These are phyloP conservation scores for Arbacia lixula DNA, from an alignment of 53 echinoderm and acorn worm species.

Conservation along the genomic window DNA sequence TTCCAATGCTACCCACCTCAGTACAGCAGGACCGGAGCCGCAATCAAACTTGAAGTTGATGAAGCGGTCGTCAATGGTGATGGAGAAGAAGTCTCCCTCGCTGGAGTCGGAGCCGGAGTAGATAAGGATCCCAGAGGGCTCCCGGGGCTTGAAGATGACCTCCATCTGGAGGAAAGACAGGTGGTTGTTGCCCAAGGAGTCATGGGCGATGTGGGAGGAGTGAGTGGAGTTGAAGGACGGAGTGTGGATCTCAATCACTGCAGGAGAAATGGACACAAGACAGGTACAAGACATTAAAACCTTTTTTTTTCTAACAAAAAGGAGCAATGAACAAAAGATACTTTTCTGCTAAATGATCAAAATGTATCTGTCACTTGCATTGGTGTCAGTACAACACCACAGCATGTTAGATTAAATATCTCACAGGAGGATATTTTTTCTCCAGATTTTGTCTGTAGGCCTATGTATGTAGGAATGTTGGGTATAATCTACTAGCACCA, in stretches of 20 bases:
- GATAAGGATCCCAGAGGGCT: slow-evolving; percentile 82
- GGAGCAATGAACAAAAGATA: too few species aligned
- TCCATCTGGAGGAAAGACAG: slow-evolving; percentile 94
- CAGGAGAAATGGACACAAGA: not conserved
- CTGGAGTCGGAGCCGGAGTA: slow-evolving; percentile 85
- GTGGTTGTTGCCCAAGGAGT: slow-evolving; percentile 82
- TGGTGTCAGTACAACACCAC: too few species aligned
- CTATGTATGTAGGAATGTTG: too few species aligned
- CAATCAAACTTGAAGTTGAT: slow-evolving; percentile 94
- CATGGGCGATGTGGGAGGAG: slow-evolving; percentile 83
- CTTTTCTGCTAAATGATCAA: too few species aligned
- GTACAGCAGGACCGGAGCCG: slow-evolving; percentile 89
- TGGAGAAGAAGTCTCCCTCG: slow-evolving; percentile 89
- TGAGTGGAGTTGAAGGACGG: slow-evolving; percentile 88
- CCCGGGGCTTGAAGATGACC: slow-evolving; percentile 84
- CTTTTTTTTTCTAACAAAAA: too few species aligned
- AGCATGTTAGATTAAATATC: too few species aligned
- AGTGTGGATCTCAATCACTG: slow-evolving; percentile 89
- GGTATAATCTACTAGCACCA: too few species aligned
- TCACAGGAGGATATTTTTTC: too few species aligned
- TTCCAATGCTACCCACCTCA: slow-evolving; percentile 60
- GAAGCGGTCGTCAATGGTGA: slow-evolving; percentile 76
- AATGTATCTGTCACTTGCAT: too few species aligned
- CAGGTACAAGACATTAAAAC: too few species aligned
- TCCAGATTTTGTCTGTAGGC: too few species aligned